phyloP scores from a whole-genome alignment of 2,797 vertebrate genomes.

The Ibycter americanus region DNA sequence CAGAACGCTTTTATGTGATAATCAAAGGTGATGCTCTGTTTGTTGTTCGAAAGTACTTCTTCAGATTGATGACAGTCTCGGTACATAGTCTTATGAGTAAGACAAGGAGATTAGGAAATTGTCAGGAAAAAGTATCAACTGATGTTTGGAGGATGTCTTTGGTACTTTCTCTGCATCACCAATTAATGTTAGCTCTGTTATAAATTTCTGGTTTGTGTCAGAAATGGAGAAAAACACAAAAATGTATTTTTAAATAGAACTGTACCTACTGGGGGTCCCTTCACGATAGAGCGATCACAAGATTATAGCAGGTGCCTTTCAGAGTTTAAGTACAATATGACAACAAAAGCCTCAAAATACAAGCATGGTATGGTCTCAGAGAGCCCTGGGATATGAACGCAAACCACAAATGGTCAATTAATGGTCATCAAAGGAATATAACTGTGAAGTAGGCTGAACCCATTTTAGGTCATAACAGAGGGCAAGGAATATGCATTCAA shows the following conservation, averaged over 20 bases:
- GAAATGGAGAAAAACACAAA: neutral
- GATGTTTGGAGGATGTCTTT: neutral
- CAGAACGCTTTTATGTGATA: neutral
- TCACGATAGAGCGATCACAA: neutral
- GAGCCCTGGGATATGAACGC: neutral
- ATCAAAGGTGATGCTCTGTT: neutral
- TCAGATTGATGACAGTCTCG: neutral
- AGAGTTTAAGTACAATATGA: neutral
- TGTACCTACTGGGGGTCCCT: neutral
- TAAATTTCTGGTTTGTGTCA: neutral
- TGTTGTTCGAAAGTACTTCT: neutral
- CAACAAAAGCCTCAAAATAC: neutral
- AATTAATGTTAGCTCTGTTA: neutral
- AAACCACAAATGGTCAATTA: neutral
- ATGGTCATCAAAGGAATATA: neutral
- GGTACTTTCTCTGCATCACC: neutral
- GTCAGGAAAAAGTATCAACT: neutral
- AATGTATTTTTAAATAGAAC: neutral
- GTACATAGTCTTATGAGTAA: neutral
- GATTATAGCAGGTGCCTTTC: neutral
- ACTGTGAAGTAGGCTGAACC: neutral
- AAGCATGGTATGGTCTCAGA: rapidly evolving
- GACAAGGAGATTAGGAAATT: neutral
- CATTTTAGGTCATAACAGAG: neutral
- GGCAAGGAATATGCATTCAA: neutral